These are phyloP conservation scores for Andrena hattorfiana DNA, from an alignment of 2,888 invertebrate genomes.

Conservation along the genomic window DNA sequence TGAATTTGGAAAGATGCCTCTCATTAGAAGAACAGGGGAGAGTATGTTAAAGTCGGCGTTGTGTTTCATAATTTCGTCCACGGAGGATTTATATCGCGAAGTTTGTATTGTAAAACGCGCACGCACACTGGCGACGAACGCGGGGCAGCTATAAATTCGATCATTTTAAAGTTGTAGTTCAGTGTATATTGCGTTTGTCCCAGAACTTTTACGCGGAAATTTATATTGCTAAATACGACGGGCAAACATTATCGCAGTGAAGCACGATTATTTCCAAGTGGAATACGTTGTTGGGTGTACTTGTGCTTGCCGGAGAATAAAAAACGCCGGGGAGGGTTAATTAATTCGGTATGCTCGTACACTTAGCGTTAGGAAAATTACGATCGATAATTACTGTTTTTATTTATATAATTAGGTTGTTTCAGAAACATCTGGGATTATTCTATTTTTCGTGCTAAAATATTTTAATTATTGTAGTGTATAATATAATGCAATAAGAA, in stretches of 20 bases:
- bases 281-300: not conserved
- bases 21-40: not conserved
- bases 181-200: slow-evolving; percentile 27
- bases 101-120: slow-evolving; percentile 37
- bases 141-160: slow-evolving; percentile 49
- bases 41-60: slow-evolving; percentile 27
- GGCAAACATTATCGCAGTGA: not conserved
- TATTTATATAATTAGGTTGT: not conserved
- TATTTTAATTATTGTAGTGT: no score
- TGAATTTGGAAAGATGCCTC: not conserved
- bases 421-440: not conserved
- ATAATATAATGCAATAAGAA: no score
- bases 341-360: not conserved
- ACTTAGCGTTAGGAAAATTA: not conserved
- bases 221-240: slow-evolving; percentile 37
- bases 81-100: slow-evolving; percentile 33
- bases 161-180: slow-evolving; percentile 52
- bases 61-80: slow-evolving; percentile 43
- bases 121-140: not conserved
- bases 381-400: not conserved
- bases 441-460: no score
- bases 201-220: slow-evolving; percentile 27
- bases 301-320: not conserved
- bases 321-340: not conserved
- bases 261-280: slow-evolving; percentile 1